These are phyloP conservation scores for Eurystomus glaucurus DNA, from an alignment of 2,797 vertebrate genomes.

Conservation along the genomic window DNA sequence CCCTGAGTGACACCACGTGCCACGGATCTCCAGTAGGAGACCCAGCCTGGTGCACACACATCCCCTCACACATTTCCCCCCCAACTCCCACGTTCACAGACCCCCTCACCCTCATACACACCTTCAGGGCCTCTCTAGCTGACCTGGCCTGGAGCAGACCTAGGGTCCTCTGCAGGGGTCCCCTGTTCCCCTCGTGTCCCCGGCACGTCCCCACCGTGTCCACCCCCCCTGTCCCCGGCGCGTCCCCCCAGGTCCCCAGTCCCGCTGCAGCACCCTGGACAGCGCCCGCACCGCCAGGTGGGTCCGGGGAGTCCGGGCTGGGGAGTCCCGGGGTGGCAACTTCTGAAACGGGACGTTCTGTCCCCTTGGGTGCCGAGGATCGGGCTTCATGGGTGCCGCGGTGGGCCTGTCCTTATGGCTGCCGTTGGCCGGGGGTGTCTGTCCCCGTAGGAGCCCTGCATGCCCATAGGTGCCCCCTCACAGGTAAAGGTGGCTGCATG, in stretches of 20 bases:
- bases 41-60: neutral
- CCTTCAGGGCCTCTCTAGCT: rapidly evolving
- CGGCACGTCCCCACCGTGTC: rapidly evolving
- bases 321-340: rapidly evolving
- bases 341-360: neutral
- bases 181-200: rapidly evolving
- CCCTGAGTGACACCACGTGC: neutral
- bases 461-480: neutral
- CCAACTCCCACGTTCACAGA: rapidly evolving
- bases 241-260: no score
- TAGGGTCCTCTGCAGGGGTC: neutral
- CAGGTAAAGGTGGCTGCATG: rapidly evolving
- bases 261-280: constrained; percentile 34
- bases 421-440: rapidly evolving
- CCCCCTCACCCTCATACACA: neutral
- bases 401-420: neutral
- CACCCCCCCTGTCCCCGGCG: rapidly evolving
- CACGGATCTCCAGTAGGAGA: neutral
- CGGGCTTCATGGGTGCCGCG: neutral
- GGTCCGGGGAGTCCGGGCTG: neutral
- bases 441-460: rapidly evolving
- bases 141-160: rapidly evolving
- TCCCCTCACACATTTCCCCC: neutral
- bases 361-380: no score
- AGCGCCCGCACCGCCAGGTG: neutral